Evolutionary conservation across 2,797 vertebrate species (phyloP).

Genomic region (Notoglanidium macrostoma): DNA sequence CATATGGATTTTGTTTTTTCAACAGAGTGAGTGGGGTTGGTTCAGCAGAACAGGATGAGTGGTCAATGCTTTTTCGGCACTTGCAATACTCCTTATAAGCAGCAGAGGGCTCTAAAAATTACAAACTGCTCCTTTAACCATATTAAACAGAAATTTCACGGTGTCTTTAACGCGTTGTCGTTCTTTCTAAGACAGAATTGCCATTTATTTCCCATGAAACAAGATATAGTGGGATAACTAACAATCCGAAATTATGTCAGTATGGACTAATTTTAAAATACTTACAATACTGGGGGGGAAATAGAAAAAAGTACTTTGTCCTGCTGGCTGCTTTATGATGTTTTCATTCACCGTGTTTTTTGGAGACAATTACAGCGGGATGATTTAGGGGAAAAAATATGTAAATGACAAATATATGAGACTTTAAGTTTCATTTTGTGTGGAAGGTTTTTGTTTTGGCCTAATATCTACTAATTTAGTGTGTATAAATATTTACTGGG

Average conservation of each 20-base stretch:
- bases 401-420: background rate
- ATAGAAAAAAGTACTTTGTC: background rate
- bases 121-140: background rate
- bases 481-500: background rate
- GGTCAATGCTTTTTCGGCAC: background rate
- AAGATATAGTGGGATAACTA: background rate
- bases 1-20: background rate
- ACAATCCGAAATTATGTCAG: background rate
- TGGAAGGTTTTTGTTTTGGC: background rate
- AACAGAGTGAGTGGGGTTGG: background rate
- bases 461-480: background rate
- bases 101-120: conserved; percentile 1
- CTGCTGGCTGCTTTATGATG: conserved; percentile 9
- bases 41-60: background rate
- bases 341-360: background rate
- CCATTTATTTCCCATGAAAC: background rate
- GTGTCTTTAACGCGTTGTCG: background rate
- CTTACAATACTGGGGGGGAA: background rate
- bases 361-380: background rate
- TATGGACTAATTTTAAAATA: background rate
- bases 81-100: background rate
- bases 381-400: background rate
- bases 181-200: background rate
- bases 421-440: background rate
- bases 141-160: background rate